Evolutionary conservation across 2,113 vertebrate species (phyloP).

Genomic region (Hypomesus transpacificus): DNA sequence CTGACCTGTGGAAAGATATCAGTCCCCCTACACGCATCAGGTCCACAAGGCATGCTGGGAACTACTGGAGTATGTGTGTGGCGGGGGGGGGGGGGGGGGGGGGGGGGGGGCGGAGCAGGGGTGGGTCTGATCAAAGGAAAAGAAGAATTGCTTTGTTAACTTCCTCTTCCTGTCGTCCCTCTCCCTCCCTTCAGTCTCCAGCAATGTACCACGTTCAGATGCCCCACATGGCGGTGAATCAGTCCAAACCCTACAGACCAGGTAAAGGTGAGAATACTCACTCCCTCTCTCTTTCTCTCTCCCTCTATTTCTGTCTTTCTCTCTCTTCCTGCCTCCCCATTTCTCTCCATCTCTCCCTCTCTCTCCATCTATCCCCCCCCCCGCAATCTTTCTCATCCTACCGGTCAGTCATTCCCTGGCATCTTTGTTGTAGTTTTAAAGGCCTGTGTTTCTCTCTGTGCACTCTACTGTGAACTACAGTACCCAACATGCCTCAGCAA

Average conservation of each 20-base stretch:
- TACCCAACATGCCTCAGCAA: conserved; percentile 95
- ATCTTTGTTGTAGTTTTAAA: neutral
- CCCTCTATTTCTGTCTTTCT: neutral
- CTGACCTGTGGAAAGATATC: conserved; percentile 48
- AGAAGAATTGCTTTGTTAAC: neutral
- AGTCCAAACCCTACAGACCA: conserved; percentile 99
- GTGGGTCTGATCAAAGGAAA: neutral
- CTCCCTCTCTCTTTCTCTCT: conserved; percentile 51
- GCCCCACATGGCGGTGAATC: conserved; percentile 96
- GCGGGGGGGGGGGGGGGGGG: neutral
- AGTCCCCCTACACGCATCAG: conserved; percentile 14
- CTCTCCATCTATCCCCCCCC: neutral
- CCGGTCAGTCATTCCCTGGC: neutral
- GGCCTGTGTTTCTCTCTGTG: too few species aligned
- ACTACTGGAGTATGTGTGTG: conserved; percentile 5
- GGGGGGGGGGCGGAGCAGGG: neutral
- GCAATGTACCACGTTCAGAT: conserved; percentile 93
- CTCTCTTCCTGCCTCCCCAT: neutral
- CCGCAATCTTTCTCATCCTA: neutral
- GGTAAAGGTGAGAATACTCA: conserved; percentile 96
- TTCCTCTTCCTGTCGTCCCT: conserved; percentile 29
- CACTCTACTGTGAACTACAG: conserved; percentile 62
- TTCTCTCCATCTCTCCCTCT: neutral
- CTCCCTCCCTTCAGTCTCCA: conserved; percentile 75
- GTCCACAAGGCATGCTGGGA: conserved; percentile 18